phyloP scores from a whole-genome alignment of 1,140 invertebrate genomes.

The Ptiloglossa arizonensis region DNA sequence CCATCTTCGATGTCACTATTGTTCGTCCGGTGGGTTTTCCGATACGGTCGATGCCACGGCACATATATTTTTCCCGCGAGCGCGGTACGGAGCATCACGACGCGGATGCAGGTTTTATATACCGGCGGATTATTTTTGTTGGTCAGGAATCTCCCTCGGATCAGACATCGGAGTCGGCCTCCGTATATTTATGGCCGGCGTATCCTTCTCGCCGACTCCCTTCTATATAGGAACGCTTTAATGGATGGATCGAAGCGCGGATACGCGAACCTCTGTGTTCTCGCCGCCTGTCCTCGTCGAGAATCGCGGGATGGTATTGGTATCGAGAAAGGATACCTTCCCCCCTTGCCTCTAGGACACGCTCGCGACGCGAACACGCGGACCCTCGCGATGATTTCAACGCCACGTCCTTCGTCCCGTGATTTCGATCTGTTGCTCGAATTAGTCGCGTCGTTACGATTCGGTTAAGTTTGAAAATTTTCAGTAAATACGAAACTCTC shows the following conservation, averaged over 20 bases:
- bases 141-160: conserved; percentile 73
- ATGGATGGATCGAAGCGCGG: conserved; percentile 77
- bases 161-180: conserved; percentile 75
- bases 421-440: neutral
- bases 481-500: too few species aligned
- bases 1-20: neutral
- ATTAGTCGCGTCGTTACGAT: neutral
- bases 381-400: neutral
- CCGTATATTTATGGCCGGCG: conserved; percentile 80
- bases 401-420: neutral
- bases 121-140: conserved; percentile 65
- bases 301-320: conserved; percentile 26
- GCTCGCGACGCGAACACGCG: conserved; percentile 7
- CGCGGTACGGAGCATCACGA: conserved; percentile 37
- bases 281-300: conserved; percentile 71
- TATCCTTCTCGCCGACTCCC: conserved; percentile 71
- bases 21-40: neutral
- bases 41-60: too few species aligned
- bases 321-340: conserved; percentile 43
- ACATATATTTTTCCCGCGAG: conserved; percentile 28
- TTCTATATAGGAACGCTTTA: conserved; percentile 71
- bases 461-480: too few species aligned
- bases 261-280: conserved; percentile 79
- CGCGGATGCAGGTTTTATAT: conserved; percentile 51
- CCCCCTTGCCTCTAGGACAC: conserved; percentile 10